Conservation (phyloP, 2,113 vertebrate species). For the Chionomys nivalis region DNA sequence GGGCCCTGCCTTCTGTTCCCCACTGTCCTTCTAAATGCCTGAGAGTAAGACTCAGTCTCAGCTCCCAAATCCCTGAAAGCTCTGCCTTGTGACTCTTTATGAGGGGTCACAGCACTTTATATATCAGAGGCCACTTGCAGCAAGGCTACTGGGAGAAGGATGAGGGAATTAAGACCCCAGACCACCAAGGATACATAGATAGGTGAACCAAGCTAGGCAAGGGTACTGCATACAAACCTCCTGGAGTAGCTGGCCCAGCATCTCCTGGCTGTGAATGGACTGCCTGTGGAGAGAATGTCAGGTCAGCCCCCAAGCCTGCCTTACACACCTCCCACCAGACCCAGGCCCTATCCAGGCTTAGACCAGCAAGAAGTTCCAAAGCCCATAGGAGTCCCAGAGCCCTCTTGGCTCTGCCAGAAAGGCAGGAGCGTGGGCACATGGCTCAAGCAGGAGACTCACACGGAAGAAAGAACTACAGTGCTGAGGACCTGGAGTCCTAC, state of each 20-base stretch:
- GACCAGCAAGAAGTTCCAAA: neutral
- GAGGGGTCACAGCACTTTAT: too few species aligned
- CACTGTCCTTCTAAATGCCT: neutral
- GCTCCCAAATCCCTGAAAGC: neutral
- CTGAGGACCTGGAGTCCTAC: conserved; percentile 74
- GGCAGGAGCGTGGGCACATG: neutral
- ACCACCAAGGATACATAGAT: neutral
- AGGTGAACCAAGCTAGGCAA: neutral
- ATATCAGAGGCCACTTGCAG: neutral
- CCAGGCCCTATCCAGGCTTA: neutral
- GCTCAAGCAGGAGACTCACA: rapidly evolving
- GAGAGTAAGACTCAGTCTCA: neutral
- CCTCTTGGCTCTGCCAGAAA: neutral
- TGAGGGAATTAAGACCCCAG: neutral
- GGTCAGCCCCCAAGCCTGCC: neutral
- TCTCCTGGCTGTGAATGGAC: conserved; percentile 75
- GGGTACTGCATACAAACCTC: conserved; percentile 40
- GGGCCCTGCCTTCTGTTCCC: neutral
- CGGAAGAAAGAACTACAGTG: rapidly evolving
- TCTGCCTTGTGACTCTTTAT: neutral
- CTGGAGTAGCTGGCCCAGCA: conserved; percentile 69
- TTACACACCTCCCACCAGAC: rapidly evolving
- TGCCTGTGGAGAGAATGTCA: neutral
- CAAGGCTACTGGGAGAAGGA: neutral
- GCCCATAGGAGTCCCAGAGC: too few species aligned